These are phyloP conservation scores for Myopa testacea DNA, from an alignment of 2,888 invertebrate genomes.

Conservation along the genomic window DNA sequence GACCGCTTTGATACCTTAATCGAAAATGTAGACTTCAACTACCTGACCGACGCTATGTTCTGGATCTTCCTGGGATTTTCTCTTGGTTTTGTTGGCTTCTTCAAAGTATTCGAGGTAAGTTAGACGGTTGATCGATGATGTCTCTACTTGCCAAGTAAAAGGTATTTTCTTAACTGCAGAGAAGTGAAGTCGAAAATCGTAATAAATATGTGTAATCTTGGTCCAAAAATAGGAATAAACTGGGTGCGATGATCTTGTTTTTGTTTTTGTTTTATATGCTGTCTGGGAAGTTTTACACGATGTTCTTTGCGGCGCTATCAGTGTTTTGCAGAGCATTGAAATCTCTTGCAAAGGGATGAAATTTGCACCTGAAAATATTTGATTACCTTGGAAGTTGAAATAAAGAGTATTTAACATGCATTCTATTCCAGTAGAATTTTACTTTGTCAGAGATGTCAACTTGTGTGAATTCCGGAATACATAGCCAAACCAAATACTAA, in stretches of 20 bases:
- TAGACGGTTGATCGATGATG: background rate
- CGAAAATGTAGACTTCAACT: conserved; percentile 63
- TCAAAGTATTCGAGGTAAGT: conserved; percentile 64
- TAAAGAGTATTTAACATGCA: too few relatives aligned
- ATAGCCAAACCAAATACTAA: too few relatives aligned
- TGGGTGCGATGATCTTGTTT: background rate
- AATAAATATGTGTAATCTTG: background rate
- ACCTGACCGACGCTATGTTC: conserved; percentile 65
- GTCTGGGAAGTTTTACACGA: background rate
- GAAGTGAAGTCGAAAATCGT: background rate
- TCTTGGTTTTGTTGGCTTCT: conserved; percentile 62
- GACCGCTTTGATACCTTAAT: conserved; percentile 64
- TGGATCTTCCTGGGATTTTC: conserved; percentile 65
- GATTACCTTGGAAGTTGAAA: too few relatives aligned
- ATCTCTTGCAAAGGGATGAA: too few relatives aligned
- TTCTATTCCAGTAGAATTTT: too few relatives aligned
- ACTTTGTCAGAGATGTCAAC: too few relatives aligned
- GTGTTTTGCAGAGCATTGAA: too few relatives aligned
- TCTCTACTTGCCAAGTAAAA: too few relatives aligned
- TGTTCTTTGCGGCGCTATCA: too few relatives aligned
- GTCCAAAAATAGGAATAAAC: conserved; percentile 25
- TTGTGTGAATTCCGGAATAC: too few relatives aligned
- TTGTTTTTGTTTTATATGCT: background rate
- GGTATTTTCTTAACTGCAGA: too few relatives aligned
- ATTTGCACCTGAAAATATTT: too few relatives aligned